These are phyloP conservation scores for Aurelia aurita DNA, from an alignment of 30 jellyfish, hydroid and myxozoan genomes.

Conservation along the genomic window DNA sequence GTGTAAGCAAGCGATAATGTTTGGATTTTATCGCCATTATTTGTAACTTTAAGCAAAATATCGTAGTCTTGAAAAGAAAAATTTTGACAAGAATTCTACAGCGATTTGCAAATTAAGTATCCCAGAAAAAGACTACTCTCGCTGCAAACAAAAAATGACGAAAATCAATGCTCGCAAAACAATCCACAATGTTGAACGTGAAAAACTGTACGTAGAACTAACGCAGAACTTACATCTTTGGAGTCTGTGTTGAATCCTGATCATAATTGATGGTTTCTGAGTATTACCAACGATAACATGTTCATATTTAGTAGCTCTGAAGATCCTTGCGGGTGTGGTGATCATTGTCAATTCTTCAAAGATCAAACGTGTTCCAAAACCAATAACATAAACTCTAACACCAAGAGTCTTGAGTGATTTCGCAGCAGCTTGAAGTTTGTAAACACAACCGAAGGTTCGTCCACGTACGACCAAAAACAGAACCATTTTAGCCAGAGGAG, in stretches of 20 bases:
- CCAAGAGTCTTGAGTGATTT: conserved; percentile 59
- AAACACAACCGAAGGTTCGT: conserved; percentile 77
- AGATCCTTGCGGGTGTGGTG: conserved; percentile 62
- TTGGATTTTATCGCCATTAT: too few relatives aligned
- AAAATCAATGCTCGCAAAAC: too few relatives aligned
- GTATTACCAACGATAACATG: conserved; percentile 63
- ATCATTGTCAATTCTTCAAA: conserved; percentile 71
- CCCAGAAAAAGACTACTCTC: too few relatives aligned
- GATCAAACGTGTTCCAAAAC: conserved; percentile 65
- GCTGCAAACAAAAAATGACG: too few relatives aligned
- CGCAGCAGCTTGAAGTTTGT: conserved; percentile 75
- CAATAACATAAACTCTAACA: conserved; percentile 67
- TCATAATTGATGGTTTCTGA: conserved; percentile 65
- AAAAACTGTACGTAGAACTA: not conserved
- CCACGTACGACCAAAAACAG: conserved; percentile 70
- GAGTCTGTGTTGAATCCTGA: conserved; percentile 57
- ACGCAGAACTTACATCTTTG: conserved; percentile 62
- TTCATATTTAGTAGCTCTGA: conserved; percentile 79
- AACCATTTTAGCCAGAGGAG: conserved; percentile 47
- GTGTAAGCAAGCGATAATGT: too few relatives aligned
- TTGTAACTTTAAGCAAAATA: too few relatives aligned
- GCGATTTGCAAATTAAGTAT: too few relatives aligned
- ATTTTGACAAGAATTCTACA: too few relatives aligned
- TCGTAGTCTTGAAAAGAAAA: too few relatives aligned
- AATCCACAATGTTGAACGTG: too few relatives aligned